Evolutionary conservation across 64 coral and sea anemone genomes (phyloP).

Genomic region (Montipora cactus): DNA sequence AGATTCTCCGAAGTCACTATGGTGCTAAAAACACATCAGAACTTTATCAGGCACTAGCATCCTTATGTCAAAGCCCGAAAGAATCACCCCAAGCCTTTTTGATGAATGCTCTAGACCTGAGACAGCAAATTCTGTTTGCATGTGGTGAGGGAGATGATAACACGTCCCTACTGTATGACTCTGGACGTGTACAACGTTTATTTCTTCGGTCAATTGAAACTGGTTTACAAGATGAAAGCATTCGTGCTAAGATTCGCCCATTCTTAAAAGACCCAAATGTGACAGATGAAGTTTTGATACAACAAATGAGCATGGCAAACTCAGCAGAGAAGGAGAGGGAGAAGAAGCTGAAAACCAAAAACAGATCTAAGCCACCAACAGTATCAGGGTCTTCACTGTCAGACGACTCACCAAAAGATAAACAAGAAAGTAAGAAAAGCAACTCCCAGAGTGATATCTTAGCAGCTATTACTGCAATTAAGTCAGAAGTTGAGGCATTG

Average conservation of each 20-base stretch:
- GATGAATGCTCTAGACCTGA: slow-evolving; percentile 66
- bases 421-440: slow-evolving; percentile 18
- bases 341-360: slow-evolving; percentile 57
- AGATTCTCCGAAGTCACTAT: slow-evolving; percentile 54
- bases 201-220: slow-evolving; percentile 71
- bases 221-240: slow-evolving; percentile 73
- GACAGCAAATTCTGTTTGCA: slow-evolving; percentile 25
- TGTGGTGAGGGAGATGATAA: background rate
- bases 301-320: slow-evolving; percentile 54
- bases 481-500: slow-evolving; percentile 59
- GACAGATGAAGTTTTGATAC: slow-evolving; percentile 64
- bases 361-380: background rate
- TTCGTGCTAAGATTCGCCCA: slow-evolving; percentile 69
- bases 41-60: slow-evolving; percentile 59
- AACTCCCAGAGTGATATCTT: slow-evolving; percentile 51
- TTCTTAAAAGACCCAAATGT: slow-evolving; percentile 71
- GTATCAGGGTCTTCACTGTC: slow-evolving; percentile 37
- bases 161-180: slow-evolving; percentile 35
- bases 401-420: slow-evolving; percentile 17
- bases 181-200: slow-evolving; percentile 27
- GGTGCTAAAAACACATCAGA: slow-evolving; percentile 29
- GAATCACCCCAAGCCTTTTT: slow-evolving; percentile 70
- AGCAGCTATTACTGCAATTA: slow-evolving; percentile 66
- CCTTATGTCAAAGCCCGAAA: slow-evolving; percentile 42
- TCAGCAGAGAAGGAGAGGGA: slow-evolving; percentile 76